A percentile compares a stretch with the other conserved stretches of the same genome.
Conservation (phyloP, 2,113 vertebrate genomes). For the Lepus europaeus region DNA sequence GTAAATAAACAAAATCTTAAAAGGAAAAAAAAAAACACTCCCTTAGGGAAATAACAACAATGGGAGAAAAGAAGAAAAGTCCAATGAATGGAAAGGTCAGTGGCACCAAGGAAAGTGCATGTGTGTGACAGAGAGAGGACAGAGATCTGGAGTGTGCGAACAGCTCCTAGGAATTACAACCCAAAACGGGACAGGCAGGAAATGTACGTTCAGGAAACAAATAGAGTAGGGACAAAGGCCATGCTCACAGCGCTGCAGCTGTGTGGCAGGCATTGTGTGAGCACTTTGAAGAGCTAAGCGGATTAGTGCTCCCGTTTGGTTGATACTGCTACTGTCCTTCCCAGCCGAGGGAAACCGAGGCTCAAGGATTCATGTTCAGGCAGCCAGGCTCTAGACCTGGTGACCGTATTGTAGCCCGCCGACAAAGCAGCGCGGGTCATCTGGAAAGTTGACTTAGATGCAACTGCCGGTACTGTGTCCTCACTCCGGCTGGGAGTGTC, state of each 20-base stretch:
- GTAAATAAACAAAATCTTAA: too few relatives aligned
- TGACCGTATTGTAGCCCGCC: neutral
- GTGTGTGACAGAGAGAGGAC: neutral
- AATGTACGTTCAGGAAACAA: constrained; percentile 6
- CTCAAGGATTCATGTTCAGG: constrained; percentile 23
- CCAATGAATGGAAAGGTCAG: neutral
- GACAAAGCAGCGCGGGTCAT: neutral
- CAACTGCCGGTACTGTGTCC: neutral
- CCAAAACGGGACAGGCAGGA: constrained; percentile 43
- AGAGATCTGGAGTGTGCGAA: neutral
- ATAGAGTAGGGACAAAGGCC: neutral
- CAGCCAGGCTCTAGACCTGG: neutral
- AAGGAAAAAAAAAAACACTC: too few relatives aligned
- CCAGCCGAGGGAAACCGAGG: constrained; percentile 20
- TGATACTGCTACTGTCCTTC: neutral
- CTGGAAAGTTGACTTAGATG: neutral
- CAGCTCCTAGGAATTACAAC: neutral
- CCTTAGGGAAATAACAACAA: constrained; percentile 2
- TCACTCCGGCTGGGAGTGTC: neutral
- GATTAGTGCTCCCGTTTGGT: constrained; percentile 1
- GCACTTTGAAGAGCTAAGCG: constrained; percentile 14
- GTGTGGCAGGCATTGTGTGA: neutral
- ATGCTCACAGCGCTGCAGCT: neutral
- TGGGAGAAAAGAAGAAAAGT: neutral
- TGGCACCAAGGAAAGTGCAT: neutral